Evolutionary conservation across 2,113 vertebrate genomes (phyloP).

Genomic region (Bettongia penicillata): DNA sequence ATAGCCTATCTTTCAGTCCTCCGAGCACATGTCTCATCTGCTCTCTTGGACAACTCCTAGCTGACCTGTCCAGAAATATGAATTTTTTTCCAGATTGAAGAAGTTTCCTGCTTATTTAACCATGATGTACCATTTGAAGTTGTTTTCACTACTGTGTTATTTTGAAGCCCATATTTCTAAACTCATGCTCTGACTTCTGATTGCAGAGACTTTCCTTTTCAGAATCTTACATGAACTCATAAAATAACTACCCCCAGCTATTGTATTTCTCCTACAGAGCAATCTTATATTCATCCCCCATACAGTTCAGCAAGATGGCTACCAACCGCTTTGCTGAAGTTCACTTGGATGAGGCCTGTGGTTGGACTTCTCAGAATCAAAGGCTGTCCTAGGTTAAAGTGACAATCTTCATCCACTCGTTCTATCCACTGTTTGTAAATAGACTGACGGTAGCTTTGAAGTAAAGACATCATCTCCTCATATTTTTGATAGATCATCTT

Average conservation of each 20-base stretch:
- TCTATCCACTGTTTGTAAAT: constrained; percentile 79
- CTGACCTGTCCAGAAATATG: neutral
- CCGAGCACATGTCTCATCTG: accelerated
- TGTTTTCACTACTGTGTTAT: neutral
- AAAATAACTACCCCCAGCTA: neutral
- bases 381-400: constrained; percentile 85
- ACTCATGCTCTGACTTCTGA: neutral
- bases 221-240: neutral
- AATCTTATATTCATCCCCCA: accelerated
- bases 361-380: constrained; percentile 73
- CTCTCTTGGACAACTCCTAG: accelerated
- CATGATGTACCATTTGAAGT: accelerated
- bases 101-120: neutral
- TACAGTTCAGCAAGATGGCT: accelerated
- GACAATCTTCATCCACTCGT: constrained; percentile 78
- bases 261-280: accelerated
- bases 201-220: neutral
- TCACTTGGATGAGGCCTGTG: constrained; percentile 78
- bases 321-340: constrained; percentile 85
- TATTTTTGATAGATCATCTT: constrained; percentile 78
- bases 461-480: constrained; percentile 78
- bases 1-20: neutral
- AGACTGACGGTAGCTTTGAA: constrained; percentile 63
- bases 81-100: neutral
- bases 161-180: neutral